Conservation (phyloP, 35 echinoderm and acorn worm genomes). For the Lytechinus pictus region DNA sequence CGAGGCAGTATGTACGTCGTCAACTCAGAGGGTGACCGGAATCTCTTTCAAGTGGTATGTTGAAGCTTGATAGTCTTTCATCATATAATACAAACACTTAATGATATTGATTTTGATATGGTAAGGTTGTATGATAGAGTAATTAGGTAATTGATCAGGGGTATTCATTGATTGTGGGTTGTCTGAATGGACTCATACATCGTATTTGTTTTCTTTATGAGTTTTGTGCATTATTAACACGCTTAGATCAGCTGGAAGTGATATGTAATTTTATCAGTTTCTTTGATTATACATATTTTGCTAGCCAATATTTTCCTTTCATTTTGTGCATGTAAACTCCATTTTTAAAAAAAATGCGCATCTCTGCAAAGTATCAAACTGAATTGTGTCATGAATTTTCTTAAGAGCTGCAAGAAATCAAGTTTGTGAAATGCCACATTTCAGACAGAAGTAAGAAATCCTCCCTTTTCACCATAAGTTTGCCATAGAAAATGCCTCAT, state of each 20-base stretch:
- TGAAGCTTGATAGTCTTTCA: neutral
- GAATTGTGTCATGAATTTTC: no score
- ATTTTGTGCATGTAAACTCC: no score
- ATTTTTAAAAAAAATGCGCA: no score
- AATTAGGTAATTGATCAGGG: slow-evolving; percentile 36
- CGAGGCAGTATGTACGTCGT: neutral
- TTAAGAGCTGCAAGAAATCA: no score
- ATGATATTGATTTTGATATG: slow-evolving; percentile 12
- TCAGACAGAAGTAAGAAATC: no score
- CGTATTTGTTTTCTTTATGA: no score
- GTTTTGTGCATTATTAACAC: neutral
- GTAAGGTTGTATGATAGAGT: neutral
- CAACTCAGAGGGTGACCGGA: neutral
- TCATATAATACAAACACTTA: slow-evolving; percentile 1
- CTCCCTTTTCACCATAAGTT: no score
- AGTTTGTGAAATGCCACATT: no score
- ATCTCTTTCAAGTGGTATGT: neutral
- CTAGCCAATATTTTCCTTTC: no score
- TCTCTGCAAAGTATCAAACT: no score
- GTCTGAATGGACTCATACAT: neutral
- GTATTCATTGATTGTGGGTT: neutral
- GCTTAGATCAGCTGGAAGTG: neutral
- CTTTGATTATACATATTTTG: neutral
- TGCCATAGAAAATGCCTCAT: no score
- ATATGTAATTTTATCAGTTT: neutral